Evolutionary conservation across 2,888 invertebrate species (phyloP).

Genomic region (Lycocerus yunnanus): DNA sequence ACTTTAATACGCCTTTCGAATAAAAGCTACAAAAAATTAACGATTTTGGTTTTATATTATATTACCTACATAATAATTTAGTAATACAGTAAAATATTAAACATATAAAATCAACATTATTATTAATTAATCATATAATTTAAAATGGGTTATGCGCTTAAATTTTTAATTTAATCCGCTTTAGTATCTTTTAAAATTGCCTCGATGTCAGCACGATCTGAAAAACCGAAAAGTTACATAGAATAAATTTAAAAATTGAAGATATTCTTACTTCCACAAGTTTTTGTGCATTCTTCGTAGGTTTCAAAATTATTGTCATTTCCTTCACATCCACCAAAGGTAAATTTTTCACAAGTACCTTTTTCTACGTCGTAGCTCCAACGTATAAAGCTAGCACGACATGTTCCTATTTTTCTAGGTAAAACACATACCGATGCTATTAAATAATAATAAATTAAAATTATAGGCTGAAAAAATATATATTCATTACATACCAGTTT

Average conservation of each 20-base stretch:
- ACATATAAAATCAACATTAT: too few relatives aligned
- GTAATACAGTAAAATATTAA: too few relatives aligned
- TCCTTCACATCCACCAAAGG: constrained; percentile 62
- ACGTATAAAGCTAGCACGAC: constrained; percentile 47
- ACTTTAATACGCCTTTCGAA: too few relatives aligned
- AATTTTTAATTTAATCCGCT: not conserved
- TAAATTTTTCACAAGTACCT: constrained; percentile 58
- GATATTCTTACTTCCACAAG: constrained; percentile 47
- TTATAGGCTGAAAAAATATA: not conserved
- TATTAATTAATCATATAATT: not conserved
- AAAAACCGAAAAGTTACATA: too few relatives aligned
- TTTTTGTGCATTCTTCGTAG: constrained; percentile 57
- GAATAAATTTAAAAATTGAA: not conserved
- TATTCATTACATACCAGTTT: not conserved
- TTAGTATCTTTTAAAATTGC: not conserved
- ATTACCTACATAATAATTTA: too few relatives aligned
- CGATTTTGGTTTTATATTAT: too few relatives aligned
- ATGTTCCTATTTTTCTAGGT: constrained; percentile 23
- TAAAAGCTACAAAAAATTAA: too few relatives aligned
- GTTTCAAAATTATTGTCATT: constrained; percentile 61
- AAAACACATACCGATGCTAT: not conserved
- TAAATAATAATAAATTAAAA: not conserved
- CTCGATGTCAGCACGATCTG: not conserved
- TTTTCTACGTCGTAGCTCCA: constrained; percentile 57
- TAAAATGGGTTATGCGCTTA: too few relatives aligned